phyloP scores from a whole-genome alignment of 1,140 invertebrate species.

The Drosophila aff. region DNA sequence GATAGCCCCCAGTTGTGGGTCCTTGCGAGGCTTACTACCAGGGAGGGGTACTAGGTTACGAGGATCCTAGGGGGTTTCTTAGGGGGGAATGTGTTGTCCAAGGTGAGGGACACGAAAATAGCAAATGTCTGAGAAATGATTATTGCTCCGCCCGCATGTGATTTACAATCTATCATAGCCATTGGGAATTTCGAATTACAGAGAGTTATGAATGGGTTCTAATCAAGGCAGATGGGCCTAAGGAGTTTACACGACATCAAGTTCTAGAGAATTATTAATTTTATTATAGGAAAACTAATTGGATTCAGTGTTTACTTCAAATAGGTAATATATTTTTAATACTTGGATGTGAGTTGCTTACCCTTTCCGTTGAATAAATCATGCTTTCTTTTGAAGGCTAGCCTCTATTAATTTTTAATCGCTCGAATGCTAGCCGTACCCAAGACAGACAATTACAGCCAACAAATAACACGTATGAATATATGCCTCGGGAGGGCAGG shows the following conservation, averaged over 20 bases:
- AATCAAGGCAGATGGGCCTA: conserved; percentile 26
- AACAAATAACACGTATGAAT: conserved; percentile 31
- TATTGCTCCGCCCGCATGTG: conserved; percentile 61
- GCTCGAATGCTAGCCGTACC: neutral
- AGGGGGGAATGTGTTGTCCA: neutral
- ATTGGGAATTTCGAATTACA: conserved; percentile 42
- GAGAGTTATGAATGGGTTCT: conserved; percentile 43
- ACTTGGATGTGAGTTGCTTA: neutral
- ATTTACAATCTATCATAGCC: conserved; percentile 54
- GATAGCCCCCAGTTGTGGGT: conserved; percentile 58
- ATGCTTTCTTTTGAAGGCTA: neutral
- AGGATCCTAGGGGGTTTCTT: neutral
- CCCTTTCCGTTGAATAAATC: neutral
- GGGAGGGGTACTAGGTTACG: neutral
- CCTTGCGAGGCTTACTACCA: neutral
- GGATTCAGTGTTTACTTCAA: neutral
- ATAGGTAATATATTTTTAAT: neutral
- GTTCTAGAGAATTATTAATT: neutral
- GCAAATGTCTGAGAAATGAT: conserved; percentile 76
- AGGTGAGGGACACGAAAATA: conserved; percentile 55
- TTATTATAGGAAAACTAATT: neutral
- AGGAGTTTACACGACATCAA: neutral
- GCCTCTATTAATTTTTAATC: conserved; percentile 25
- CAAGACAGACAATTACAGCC: conserved; percentile 39
- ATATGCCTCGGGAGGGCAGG: neutral